These are phyloP conservation scores for Macaca fascicularis DNA, from an alignment of 2,113 vertebrate genomes.

Conservation along the genomic window T2T-MFA8v1.1 NC_088378.1:3052501-3053000, in stretches of 20 bases:
- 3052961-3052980: background rate
- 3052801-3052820: background rate
- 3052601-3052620: too few species aligned
- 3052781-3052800: background rate
- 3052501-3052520: too few species aligned
- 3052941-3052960: background rate
- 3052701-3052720: background rate
- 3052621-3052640: background rate
- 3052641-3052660: background rate
- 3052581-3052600: fast-evolving
- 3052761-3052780: background rate
- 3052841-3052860: background rate
- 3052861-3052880: background rate
- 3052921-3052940: constrained; percentile 25
- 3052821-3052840: too few species aligned
- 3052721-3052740: background rate
- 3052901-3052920: background rate
- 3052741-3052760: background rate
- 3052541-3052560: background rate
- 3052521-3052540: fast-evolving
- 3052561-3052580: fast-evolving
- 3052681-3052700: background rate
- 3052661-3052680: background rate
- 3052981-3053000: background rate
- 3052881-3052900: background rate